Conservation (phyloP, 2,888 invertebrate genomes). For the Eupithecia dodoneata region DNA sequence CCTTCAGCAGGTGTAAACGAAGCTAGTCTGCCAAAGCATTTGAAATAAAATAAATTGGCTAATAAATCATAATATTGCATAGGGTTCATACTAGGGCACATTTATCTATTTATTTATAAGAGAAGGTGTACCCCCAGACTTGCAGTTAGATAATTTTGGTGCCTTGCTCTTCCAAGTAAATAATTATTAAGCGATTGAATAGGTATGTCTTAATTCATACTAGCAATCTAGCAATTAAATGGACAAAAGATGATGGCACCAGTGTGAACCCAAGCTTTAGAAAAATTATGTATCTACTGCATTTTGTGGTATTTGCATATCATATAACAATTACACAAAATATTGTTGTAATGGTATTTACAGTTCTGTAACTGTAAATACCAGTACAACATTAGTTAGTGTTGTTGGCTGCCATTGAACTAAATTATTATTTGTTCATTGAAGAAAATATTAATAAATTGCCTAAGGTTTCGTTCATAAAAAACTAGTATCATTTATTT, state of each 20-base stretch:
- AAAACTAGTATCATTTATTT: conserved; percentile 41
- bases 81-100: conserved; percentile 1
- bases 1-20: conserved; percentile 1
- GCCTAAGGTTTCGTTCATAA: conserved; percentile 64
- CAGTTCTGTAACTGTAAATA: conserved; percentile 47
- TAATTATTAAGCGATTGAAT: not conserved
- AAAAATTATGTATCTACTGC: conserved; percentile 28
- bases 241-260: not conserved
- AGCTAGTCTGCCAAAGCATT: conserved; percentile 29
- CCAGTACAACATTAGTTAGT: conserved; percentile 54
- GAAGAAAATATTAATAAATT: conserved; percentile 64
- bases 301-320: conserved; percentile 62
- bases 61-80: not conserved
- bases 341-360: conserved; percentile 55
- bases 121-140: not conserved
- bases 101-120: not conserved
- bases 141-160: conserved; percentile 1
- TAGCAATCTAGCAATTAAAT: not conserved
- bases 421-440: conserved; percentile 63
- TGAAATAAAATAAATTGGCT: not conserved
- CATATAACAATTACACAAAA: conserved; percentile 57
- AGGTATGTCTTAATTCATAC: not conserved
- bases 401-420: conserved; percentile 58
- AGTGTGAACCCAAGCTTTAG: not conserved
- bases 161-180: conserved; percentile 5